Percentiles rank a stretch among this genome's conserved stretches.
Conservation (phyloP, 2,797 vertebrate genomes). For the Salarias fasciatus region DNA sequence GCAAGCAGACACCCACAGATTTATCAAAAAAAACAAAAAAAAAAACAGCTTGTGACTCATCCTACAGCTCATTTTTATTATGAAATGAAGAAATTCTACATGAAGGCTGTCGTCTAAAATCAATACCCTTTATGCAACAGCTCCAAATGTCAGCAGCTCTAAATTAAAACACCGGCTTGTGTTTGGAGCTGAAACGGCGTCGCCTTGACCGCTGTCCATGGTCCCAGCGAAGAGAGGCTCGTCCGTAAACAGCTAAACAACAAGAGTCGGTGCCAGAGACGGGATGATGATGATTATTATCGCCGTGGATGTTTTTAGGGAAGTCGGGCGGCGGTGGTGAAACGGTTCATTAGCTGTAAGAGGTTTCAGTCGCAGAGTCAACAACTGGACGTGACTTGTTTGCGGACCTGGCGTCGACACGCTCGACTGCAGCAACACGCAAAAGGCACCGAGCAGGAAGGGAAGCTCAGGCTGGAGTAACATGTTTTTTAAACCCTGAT, state of each 20-base stretch:
- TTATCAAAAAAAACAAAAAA: constrained; percentile 43
- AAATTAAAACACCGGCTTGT: constrained; percentile 39
- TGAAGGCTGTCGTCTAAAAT: constrained; percentile 35
- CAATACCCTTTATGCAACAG: constrained; percentile 54
- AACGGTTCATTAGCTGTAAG: constrained; percentile 50
- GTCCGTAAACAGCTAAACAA: constrained; percentile 15
- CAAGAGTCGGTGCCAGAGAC: constrained; percentile 5
- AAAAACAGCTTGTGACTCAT: constrained; percentile 51
- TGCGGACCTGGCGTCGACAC: constrained; percentile 20
- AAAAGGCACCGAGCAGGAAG: neutral
- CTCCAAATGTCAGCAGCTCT: constrained; percentile 48
- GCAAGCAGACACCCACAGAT: constrained; percentile 26
- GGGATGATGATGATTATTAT: constrained; percentile 22
- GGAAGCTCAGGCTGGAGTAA: neutral
- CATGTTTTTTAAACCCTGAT: too few relatives aligned
- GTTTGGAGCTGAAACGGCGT: constrained; percentile 25
- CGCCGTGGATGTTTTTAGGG: constrained; percentile 43
- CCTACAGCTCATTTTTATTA: constrained; percentile 40
- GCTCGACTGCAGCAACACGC: neutral
- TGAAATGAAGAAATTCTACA: constrained; percentile 52
- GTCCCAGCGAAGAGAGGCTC: constrained; percentile 3
- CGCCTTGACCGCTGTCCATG: constrained; percentile 2
- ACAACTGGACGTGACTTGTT: constrained; percentile 43
- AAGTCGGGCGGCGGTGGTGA: constrained; percentile 26
- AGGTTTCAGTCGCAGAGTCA: constrained; percentile 44